Percentiles rank a stretch among this genome's conserved stretches.
phyloP scores from a whole-genome alignment of 2,113 vertebrate species.

The Mus pahari region DNA sequence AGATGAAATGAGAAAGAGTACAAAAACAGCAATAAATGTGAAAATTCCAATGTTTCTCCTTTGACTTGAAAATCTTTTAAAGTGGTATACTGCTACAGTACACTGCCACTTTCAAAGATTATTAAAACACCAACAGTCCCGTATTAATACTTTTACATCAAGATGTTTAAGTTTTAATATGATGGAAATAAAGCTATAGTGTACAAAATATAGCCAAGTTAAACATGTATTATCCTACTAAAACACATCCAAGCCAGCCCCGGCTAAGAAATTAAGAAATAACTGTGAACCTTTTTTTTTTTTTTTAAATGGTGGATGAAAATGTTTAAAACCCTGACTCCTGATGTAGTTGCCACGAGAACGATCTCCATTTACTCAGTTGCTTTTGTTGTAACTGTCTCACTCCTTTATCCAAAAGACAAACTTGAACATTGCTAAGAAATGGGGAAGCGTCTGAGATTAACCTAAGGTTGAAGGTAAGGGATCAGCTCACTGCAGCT shows the following conservation, averaged over 20 bases:
- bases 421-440: background rate
- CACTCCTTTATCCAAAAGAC: background rate
- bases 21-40: constrained; percentile 74
- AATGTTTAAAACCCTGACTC: constrained; percentile 58
- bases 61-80: constrained; percentile 45
- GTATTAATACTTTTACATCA: background rate
- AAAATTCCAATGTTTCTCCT: constrained; percentile 37
- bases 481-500: background rate
- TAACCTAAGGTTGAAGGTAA: background rate
- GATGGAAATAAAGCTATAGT: constrained; percentile 26
- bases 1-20: constrained; percentile 69
- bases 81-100: background rate
- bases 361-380: background rate
- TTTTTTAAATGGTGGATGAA: constrained; percentile 75
- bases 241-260: constrained; percentile 56
- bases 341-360: constrained; percentile 52
- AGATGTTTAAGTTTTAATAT: background rate
- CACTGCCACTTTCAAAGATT: background rate
- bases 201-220: constrained; percentile 32
- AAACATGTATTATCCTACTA: constrained; percentile 20
- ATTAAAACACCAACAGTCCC: background rate
- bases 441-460: background rate
- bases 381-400: background rate
- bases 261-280: constrained; percentile 64
- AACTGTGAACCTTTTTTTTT: constrained; percentile 73